Evolutionary conservation across 2,888 invertebrate genomes (phyloP), one percentile per base, ranked within the genome.

Genomic region (Cephus pulcher): DNA sequence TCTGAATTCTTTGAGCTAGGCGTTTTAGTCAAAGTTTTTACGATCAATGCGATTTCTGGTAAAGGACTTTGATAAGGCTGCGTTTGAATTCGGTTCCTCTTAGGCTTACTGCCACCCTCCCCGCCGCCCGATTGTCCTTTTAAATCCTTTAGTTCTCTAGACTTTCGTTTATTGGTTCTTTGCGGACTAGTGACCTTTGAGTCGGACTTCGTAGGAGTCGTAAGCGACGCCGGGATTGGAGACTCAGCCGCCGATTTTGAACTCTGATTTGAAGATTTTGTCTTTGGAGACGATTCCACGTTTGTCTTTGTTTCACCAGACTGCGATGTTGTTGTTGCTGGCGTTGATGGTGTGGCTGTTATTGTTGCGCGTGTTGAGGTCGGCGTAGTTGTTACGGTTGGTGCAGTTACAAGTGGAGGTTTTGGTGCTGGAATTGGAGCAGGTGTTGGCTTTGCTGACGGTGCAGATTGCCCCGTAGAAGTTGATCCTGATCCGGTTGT

Each of bases 21-120:
- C 0, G 93, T 93, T 32, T 94, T 94, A 0, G 95, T 94, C 0
- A 95, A 94, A 75, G 96, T 93, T 90, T 96, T 96, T 4, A 96
- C 95, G 33, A 96, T 95, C 90, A 95, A 94, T 81, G 95, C 94
- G 78, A 96, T 92, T 91, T 97, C 96, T 0, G 96, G 96, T 68
- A 96, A 92, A 0, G 97, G 97, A 82, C 96, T 96, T 90, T 97
- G 97, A 92, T 96, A 97, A 15, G 95, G 94, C 89, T 96, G 96
- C 32, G 96, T 96, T 92, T 95, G 94, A 34, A 94, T 93, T 77
- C 95, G 92, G 81, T 93, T 93, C 84, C 95, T 91, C 87, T 94
- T 94, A 30, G 93, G 92, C 87, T 92, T 92, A 75, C 91, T 90
- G 23, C 91, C 92, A 78, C 90, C 91, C 32, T 90, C 92, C 9